Evolutionary conservation across 2,113 vertebrate genomes (phyloP).

Genomic region (Oncorhynchus tshawytscha): DNA sequence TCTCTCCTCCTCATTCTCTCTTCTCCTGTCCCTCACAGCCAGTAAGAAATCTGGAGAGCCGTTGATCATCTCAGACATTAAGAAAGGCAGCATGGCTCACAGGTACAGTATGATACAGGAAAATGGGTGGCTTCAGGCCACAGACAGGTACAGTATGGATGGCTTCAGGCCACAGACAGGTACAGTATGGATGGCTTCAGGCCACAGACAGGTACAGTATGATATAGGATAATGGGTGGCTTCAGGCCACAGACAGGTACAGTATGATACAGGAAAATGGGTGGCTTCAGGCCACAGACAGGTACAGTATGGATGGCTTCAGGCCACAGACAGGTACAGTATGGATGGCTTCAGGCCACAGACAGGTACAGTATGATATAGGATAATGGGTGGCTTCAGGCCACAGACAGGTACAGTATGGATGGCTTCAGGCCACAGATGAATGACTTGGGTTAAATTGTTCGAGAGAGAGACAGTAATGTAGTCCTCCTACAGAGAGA

Average conservation of each 20-base stretch:
- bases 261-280: no score
- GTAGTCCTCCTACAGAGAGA: no score
- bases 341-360: no score
- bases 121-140: no score
- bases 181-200: conserved; percentile 44
- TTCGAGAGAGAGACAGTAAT: no score
- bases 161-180: conserved; percentile 70
- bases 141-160: conserved; percentile 71
- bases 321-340: conserved; percentile 84
- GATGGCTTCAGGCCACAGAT: no score
- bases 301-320: conserved; percentile 65
- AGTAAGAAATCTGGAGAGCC: conserved; percentile 92
- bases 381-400: no score
- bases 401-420: no score
- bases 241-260: conserved; percentile 84
- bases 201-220: conserved; percentile 84
- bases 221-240: no score
- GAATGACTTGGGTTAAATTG: no score
- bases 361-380: no score
- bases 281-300: conserved; percentile 66
- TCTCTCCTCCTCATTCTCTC: background rate
- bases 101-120: conserved; percentile 70
- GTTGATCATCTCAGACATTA: conserved; percentile 96
- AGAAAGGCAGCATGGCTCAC: conserved; percentile 96
- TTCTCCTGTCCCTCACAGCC: conserved; percentile 65